Percentiles rank a stretch among this genome's conserved stretches.
phyloP scores from a whole-genome alignment of 1,140 invertebrate genomes.

The Drosophila kepulauana region DNA sequence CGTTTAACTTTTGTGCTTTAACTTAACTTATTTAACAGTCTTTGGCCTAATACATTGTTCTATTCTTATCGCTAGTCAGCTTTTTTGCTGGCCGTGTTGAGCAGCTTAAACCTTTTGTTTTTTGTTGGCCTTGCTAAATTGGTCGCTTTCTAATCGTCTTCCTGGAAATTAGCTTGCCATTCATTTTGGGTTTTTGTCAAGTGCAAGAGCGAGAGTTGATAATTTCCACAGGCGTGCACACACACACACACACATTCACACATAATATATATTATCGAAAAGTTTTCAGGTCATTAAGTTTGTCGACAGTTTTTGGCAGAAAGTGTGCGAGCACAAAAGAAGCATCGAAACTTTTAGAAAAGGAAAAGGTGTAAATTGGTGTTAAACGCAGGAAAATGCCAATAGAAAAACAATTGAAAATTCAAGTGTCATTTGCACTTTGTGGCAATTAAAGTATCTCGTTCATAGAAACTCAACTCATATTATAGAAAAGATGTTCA shows the following conservation, averaged over 20 bases:
- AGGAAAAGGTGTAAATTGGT: constrained; percentile 52
- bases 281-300: constrained; percentile 84
- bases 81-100: constrained; percentile 46
- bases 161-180: constrained; percentile 68
- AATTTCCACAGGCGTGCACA: constrained; percentile 66
- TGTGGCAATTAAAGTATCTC: constrained; percentile 61
- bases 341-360: background rate
- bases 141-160: constrained; percentile 69
- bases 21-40: background rate
- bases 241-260: constrained; percentile 38
- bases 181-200: constrained; percentile 54
- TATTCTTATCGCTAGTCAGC: constrained; percentile 28
- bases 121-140: constrained; percentile 43
- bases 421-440: constrained; percentile 45
- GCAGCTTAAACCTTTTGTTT: constrained; percentile 37
- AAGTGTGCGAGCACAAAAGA: constrained; percentile 10
- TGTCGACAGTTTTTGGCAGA: constrained; percentile 56
- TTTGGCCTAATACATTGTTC: background rate
- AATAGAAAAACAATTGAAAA: constrained; percentile 80
- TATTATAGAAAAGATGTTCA: constrained; percentile 21
- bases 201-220: constrained; percentile 67
- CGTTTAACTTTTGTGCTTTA: background rate
- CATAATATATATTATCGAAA: constrained; percentile 75
- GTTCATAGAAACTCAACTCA: background rate
- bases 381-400: constrained; percentile 27